Evolutionary conservation across 2,113 vertebrate species (phyloP).

Genomic region (Ariopsis seemanni): DNA sequence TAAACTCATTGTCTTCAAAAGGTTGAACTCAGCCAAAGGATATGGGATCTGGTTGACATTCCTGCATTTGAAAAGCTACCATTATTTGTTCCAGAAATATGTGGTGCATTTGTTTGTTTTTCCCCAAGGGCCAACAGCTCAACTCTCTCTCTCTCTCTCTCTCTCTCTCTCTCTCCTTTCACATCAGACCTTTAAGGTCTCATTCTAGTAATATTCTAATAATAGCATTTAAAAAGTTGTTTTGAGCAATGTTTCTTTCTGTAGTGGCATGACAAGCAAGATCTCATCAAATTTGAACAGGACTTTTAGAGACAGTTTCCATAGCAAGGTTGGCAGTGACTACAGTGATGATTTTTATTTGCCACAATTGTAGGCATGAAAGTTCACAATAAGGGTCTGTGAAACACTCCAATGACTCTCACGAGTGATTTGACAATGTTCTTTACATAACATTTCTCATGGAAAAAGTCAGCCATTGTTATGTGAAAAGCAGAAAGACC

Average conservation of each 20-base stretch:
- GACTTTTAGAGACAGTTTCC: neutral
- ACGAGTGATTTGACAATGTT: slow-evolving; percentile 16
- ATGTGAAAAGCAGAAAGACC: neutral
- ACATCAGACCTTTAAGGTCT: neutral
- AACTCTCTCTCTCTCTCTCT: neutral
- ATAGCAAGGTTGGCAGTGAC: slow-evolving; percentile 15
- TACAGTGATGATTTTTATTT: slow-evolving; percentile 15
- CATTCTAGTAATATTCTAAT: neutral
- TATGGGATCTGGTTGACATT: neutral
- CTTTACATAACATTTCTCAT: neutral
- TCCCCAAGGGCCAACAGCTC: slow-evolving; percentile 29
- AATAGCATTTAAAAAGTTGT: slow-evolving; percentile 13
- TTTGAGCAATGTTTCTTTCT: slow-evolving; percentile 6
- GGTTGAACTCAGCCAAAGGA: neutral
- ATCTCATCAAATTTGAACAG: neutral
- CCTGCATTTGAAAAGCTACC: neutral
- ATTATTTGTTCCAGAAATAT: neutral
- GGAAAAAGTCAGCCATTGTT: slow-evolving; percentile 6
- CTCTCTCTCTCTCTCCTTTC: neutral
- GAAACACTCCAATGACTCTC: neutral
- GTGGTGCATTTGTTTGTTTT: neutral
- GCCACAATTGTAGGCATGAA: neutral
- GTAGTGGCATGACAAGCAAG: neutral
- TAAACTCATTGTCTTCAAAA: neutral
- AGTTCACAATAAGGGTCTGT: neutral